Evolutionary conservation across 2,888 invertebrate genomes (phyloP).

Genomic region (Himalopsyche kuldschensis): DNA sequence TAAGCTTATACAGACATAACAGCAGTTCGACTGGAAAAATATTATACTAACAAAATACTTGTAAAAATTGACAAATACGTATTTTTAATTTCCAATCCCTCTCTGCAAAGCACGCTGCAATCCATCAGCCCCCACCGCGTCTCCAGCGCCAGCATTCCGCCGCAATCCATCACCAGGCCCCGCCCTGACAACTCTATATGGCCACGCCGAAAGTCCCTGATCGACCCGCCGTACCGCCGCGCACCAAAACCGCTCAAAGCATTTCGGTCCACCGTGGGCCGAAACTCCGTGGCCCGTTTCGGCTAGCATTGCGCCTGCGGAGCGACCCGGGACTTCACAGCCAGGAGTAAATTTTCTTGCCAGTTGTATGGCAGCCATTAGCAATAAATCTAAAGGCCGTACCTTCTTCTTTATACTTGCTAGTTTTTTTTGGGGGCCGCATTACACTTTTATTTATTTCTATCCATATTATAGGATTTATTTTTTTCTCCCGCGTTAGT

Average conservation of each 20-base stretch:
- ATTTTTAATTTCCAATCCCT: neutral
- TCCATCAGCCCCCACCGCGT: conserved; percentile 47
- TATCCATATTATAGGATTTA: conserved; percentile 34
- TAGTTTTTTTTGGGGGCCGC: conserved; percentile 29
- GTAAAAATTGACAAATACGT: too few relatives aligned
- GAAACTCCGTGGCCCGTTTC: conserved; percentile 41
- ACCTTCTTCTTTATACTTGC: conserved; percentile 29
- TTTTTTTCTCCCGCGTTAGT: conserved; percentile 21
- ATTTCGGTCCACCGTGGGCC: conserved; percentile 42
- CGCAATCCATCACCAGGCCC: conserved; percentile 61
- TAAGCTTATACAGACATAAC: too few relatives aligned
- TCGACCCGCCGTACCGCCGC: conserved; percentile 42
- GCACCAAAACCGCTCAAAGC: conserved; percentile 41
- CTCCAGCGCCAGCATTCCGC: conserved; percentile 51
- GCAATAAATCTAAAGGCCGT: conserved; percentile 47
- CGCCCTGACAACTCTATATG: conserved; percentile 67
- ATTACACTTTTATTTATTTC: conserved; percentile 36
- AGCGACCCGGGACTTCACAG: conserved; percentile 44
- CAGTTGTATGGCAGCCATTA: conserved; percentile 52
- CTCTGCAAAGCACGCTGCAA: conserved; percentile 45
- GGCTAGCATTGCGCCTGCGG: conserved; percentile 29
- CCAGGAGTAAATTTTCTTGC: conserved; percentile 52
- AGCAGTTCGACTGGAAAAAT: too few relatives aligned
- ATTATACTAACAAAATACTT: too few relatives aligned
- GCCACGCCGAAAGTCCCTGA: conserved; percentile 47